phyloP scores from a whole-genome alignment of 30 jellyfish, hydroid and myxozoan species.

The Sanderia malayensis region DNA sequence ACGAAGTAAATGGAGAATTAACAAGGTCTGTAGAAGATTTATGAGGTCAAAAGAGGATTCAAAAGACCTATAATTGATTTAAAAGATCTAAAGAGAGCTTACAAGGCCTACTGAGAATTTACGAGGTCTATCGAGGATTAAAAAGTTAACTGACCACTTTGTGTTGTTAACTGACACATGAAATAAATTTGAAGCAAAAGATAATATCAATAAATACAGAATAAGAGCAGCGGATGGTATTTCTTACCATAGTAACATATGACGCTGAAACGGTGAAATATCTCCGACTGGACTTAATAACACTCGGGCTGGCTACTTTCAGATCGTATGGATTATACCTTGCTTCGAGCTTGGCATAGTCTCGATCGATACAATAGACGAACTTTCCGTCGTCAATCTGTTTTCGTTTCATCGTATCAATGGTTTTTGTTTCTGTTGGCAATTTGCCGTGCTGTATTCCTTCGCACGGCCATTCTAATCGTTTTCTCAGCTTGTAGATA shows the following conservation, averaged over 20 bases:
- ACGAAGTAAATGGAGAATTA: too few relatives aligned
- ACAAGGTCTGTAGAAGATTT: too few relatives aligned
- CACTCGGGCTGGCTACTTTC: slow-evolving; percentile 15
- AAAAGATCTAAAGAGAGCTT: too few relatives aligned
- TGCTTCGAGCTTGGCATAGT: slow-evolving; percentile 23
- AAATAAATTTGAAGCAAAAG: neutral
- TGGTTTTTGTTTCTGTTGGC: slow-evolving; percentile 47
- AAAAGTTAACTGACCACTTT: neutral
- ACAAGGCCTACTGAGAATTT: neutral
- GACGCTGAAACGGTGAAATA: slow-evolving; percentile 79
- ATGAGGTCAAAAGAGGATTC: too few relatives aligned
- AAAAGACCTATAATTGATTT: too few relatives aligned
- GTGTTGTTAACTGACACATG: neutral
- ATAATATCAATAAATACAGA: neutral
- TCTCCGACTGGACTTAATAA: slow-evolving; percentile 4
- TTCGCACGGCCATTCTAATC: slow-evolving; percentile 70
- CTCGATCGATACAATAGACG: slow-evolving; percentile 61
- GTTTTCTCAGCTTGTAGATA: slow-evolving; percentile 46
- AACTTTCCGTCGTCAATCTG: slow-evolving; percentile 83
- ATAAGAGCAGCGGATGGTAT: too few relatives aligned
- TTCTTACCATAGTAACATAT: slow-evolving; percentile 72
- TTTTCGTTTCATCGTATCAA: slow-evolving; percentile 50
- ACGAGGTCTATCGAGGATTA: neutral
- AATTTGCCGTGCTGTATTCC: slow-evolving; percentile 63
- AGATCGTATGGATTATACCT: slow-evolving; percentile 82